Conservation (phyloP, 2,113 vertebrate species). For the Tachycineta bicolor region DNA sequence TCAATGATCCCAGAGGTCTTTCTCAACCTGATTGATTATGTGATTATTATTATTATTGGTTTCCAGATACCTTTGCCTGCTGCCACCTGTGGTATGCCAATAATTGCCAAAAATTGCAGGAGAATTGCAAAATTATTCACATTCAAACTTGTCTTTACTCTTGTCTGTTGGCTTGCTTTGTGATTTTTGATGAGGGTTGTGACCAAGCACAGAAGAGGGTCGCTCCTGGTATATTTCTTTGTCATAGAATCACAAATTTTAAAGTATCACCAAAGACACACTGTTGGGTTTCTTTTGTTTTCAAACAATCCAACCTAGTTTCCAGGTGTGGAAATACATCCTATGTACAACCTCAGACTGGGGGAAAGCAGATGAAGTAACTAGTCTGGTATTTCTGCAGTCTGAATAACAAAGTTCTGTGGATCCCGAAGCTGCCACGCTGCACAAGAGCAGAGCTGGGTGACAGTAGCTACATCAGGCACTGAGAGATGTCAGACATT, state of each 20-base stretch:
- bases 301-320: neutral
- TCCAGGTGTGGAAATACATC: neutral
- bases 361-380: neutral
- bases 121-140: neutral
- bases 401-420: neutral
- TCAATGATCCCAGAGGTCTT: accelerated
- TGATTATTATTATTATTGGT: neutral
- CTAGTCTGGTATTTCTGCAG: neutral
- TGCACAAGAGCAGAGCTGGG: neutral
- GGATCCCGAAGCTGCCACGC: neutral
- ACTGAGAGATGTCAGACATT: neutral
- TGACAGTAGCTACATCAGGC: neutral
- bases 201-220: neutral
- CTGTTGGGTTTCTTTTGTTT: neutral
- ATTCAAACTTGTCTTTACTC: neutral
- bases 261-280: neutral
- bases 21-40: neutral
- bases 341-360: neutral
- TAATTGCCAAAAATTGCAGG: neutral
- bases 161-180: neutral
- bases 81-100: neutral
- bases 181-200: neutral
- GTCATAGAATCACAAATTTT: neutral
- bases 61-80: neutral
- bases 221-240: neutral